These are phyloP conservation scores for Coluber constrictor DNA, from an alignment of 2,797 vertebrate species.

Conservation along the genomic window DNA sequence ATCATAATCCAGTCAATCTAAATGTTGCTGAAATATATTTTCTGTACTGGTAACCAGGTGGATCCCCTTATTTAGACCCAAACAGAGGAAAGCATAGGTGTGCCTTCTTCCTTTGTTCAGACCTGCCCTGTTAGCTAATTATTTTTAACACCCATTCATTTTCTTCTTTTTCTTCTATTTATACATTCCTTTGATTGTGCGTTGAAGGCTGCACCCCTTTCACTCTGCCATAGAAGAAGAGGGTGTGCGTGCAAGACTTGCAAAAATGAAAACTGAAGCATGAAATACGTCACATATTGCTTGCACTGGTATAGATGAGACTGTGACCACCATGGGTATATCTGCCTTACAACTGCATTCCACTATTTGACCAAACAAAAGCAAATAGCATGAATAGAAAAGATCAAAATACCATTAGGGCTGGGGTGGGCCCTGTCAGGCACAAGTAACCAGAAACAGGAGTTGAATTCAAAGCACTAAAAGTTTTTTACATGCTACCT, in stretches of 20 bases:
- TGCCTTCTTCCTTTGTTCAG: slow-evolving; percentile 51
- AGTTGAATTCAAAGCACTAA: background rate
- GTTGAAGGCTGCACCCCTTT: slow-evolving; percentile 3
- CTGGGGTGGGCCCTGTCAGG: background rate
- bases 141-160: slow-evolving; percentile 55
- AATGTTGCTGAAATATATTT: slow-evolving; percentile 12
- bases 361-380: background rate
- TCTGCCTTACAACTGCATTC: background rate
- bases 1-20: background rate
- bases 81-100: slow-evolving; percentile 48
- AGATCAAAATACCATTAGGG: background rate
- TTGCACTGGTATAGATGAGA: background rate
- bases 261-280: background rate
- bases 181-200: slow-evolving; percentile 6
- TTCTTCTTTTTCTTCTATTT: slow-evolving; percentile 25
- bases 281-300: background rate
- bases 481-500: background rate
- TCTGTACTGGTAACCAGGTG: slow-evolving; percentile 46
- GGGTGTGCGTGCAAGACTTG: background rate
- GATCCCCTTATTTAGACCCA: slow-evolving; percentile 45
- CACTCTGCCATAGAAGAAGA: background rate
- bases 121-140: slow-evolving; percentile 61
- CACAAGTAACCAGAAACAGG: background rate
- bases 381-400: no score
- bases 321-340: background rate